phyloP scores from a whole-genome alignment of 2,797 vertebrate species.

The Rhynchonycteris naso region DNA sequence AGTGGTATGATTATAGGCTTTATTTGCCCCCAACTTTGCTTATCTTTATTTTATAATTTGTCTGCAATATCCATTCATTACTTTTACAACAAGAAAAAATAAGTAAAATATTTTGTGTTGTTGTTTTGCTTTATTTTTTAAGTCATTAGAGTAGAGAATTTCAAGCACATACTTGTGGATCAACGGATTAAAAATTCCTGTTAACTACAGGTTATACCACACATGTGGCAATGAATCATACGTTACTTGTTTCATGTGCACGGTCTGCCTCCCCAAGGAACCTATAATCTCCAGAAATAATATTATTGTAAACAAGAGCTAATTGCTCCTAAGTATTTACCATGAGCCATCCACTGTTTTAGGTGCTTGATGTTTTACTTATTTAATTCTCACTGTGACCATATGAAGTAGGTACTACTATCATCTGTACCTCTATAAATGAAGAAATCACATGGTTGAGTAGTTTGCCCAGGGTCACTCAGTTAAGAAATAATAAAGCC shows the following conservation, averaged over 20 bases:
- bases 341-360: background rate
- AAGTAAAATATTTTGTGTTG: background rate
- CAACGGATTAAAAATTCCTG: background rate
- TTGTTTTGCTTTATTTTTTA: background rate
- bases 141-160: background rate
- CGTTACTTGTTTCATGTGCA: background rate
- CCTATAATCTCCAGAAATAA: background rate
- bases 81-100: background rate
- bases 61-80: background rate
- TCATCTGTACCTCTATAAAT: background rate
- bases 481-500: background rate
- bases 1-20: background rate
- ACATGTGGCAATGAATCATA: background rate
- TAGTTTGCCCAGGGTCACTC: background rate
- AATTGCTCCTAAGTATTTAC: background rate
- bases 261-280: background rate
- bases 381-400: background rate
- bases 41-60: background rate
- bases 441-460: background rate
- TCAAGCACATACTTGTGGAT: background rate
- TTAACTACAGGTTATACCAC: background rate
- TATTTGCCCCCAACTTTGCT: background rate
- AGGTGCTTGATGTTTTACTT: background rate
- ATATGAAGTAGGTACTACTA: background rate
- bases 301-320: background rate